Percentiles rank a stretch among this genome's conserved stretches.
phyloP scores from a whole-genome alignment of 2,113 vertebrate genomes.

The Hydrochoerus hydrochaeris region DNA sequence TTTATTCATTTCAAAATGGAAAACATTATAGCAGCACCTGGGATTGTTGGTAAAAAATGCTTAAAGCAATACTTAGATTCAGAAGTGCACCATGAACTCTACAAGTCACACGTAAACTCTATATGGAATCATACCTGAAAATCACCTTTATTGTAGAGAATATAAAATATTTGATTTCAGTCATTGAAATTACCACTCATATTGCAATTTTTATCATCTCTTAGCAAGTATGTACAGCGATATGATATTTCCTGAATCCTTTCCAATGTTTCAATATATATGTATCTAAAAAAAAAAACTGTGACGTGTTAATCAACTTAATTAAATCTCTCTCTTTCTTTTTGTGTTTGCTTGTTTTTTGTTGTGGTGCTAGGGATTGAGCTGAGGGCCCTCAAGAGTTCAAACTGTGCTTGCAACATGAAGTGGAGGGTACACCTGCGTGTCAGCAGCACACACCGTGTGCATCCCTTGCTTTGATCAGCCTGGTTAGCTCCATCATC shows the following conservation, averaged over 20 bases:
- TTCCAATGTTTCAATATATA: not conserved
- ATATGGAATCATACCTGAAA: not conserved
- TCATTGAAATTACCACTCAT: not conserved
- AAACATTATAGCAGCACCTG: not conserved
- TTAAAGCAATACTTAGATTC: not conserved
- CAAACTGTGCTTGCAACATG: not conserved
- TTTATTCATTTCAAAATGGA: constrained; percentile 11
- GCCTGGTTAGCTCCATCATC: not conserved
- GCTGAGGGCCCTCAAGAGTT: not conserved
- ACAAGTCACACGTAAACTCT: not conserved
- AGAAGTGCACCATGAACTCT: not conserved
- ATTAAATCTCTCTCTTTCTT: not conserved
- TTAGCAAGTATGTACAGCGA: not conserved
- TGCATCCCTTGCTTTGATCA: not conserved
- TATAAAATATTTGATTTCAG: not conserved
- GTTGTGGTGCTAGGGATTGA: not conserved
- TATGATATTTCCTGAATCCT: not conserved
- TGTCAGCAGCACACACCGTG: not conserved
- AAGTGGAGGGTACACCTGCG: not conserved
- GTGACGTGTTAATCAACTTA: not conserved
- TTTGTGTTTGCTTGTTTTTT: not conserved
- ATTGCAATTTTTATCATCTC: not conserved
- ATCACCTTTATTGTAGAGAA: not conserved
- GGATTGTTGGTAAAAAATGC: not conserved
- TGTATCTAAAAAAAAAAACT: not conserved